A percentile compares a stretch with the other conserved stretches of the same genome.
Conservation (phyloP, 2,888 invertebrate species). For the Trichogramma evanescens region DNA sequence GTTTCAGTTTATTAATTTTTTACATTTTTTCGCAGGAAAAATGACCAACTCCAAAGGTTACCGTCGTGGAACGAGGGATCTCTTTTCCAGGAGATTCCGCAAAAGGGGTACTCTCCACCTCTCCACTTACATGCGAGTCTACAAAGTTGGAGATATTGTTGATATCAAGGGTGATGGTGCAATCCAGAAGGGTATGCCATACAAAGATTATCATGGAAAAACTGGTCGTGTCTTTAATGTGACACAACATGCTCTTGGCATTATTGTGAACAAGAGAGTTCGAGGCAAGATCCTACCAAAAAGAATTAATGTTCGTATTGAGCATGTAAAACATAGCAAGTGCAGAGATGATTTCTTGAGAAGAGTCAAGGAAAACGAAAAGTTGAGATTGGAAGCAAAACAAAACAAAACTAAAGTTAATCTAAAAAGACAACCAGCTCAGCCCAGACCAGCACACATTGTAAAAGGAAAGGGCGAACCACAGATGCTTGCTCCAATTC, state of each 20-base stretch:
- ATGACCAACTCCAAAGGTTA: conserved; percentile 99
- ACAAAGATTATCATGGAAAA: conserved; percentile 98
- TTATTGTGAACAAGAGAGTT: conserved; percentile 97
- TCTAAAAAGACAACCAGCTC: conserved; percentile 79
- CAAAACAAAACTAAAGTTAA: conserved; percentile 63
- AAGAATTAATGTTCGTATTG: conserved; percentile 93
- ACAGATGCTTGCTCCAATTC: conserved; percentile 83
- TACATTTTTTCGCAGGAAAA: conserved; percentile 22
- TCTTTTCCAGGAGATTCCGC: conserved; percentile 94
- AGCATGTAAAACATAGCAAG: conserved; percentile 96
- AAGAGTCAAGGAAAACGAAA: conserved; percentile 88
- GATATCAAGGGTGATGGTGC: conserved; percentile 99
- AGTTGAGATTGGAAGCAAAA: conserved; percentile 76
- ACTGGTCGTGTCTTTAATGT: conserved; percentile 99
- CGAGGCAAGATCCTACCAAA: conserved; percentile 91
- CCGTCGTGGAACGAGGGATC: conserved; percentile 95
- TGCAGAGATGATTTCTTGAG: conserved; percentile 94
- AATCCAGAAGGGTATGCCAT: conserved; percentile 99
- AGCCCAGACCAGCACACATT: conserved; percentile 79
- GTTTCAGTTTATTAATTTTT: neutral
- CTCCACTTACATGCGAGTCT: conserved; percentile 95
- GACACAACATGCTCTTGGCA: conserved; percentile 93
- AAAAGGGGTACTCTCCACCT: conserved; percentile 92
- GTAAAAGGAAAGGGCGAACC: conserved; percentile 76
- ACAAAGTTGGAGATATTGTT: conserved; percentile 97